phyloP scores from a whole-genome alignment of 2,113 vertebrate genomes.

The Stegostoma tigrinum region DNA sequence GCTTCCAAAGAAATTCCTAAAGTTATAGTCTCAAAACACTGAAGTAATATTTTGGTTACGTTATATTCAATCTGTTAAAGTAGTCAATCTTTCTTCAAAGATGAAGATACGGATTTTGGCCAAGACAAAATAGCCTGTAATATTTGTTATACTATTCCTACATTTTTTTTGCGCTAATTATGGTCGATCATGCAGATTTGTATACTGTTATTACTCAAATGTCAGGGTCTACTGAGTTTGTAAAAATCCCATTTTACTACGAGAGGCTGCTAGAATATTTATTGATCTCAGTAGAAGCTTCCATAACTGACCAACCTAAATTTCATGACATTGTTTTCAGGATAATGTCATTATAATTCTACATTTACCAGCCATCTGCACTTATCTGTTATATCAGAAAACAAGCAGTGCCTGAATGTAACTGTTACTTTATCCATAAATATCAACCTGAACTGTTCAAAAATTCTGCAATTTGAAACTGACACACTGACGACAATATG shows the following conservation, averaged over 20 bases:
- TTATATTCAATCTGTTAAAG: not conserved
- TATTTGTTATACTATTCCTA: not conserved
- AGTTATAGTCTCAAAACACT: not conserved
- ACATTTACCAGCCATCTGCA: slow-evolving; percentile 68
- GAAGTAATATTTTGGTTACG: not conserved
- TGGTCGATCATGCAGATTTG: slow-evolving; percentile 9
- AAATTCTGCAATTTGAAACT: slow-evolving; percentile 67
- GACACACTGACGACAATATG: slow-evolving; percentile 73
- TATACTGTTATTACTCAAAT: slow-evolving; percentile 25
- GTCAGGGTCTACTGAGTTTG: slow-evolving; percentile 17
- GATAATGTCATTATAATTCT: slow-evolving; percentile 73
- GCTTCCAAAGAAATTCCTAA: not conserved
- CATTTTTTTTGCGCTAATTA: slow-evolving; percentile 25
- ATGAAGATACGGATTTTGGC: not conserved
- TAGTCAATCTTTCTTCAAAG: slow-evolving; percentile 1
- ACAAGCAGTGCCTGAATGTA: slow-evolving; percentile 65
- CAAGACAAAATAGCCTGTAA: not conserved
- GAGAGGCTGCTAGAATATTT: slow-evolving; percentile 70
- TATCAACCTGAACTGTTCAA: slow-evolving; percentile 70
- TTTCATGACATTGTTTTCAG: slow-evolving; percentile 55
- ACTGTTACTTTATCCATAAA: slow-evolving; percentile 80
- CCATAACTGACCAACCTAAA: slow-evolving; percentile 79
- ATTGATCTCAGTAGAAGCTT: slow-evolving; percentile 76
- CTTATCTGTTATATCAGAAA: slow-evolving; percentile 69
- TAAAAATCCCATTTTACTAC: slow-evolving; percentile 39